Evolutionary conservation across 1,140 invertebrate species (phyloP).

Genomic region (Drosophila ercepeae): DNA sequence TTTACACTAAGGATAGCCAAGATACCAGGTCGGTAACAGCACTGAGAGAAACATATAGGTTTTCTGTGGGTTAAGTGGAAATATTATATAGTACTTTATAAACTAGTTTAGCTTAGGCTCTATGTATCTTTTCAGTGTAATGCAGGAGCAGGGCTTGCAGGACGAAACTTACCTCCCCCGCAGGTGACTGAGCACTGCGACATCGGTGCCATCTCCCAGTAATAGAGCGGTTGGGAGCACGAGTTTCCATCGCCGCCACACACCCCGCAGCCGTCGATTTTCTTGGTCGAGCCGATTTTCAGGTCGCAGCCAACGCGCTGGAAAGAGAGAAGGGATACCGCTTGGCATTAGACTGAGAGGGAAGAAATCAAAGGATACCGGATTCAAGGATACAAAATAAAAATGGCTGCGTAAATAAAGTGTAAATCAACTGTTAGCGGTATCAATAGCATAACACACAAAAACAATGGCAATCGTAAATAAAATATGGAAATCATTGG

Average conservation of each 20-base stretch:
- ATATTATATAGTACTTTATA: too few relatives aligned
- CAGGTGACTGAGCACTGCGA: constrained; percentile 94
- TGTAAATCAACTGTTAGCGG: constrained; percentile 78
- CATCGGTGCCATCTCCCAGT: constrained; percentile 92
- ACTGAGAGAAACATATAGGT: constrained; percentile 3
- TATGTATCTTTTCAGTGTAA: constrained; percentile 7
- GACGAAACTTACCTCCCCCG: constrained; percentile 91
- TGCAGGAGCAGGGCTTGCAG: neutral
- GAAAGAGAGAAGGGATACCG: constrained; percentile 59
- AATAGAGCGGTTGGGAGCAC: constrained; percentile 90
- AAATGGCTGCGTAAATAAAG: constrained; percentile 68
- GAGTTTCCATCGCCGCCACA: constrained; percentile 95
- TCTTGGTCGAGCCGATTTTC: constrained; percentile 92
- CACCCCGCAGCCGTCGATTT: constrained; percentile 94
- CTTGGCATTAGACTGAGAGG: constrained; percentile 1
- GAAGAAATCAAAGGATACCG: constrained; percentile 2
- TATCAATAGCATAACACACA: constrained; percentile 63
- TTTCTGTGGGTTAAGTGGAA: too few relatives aligned
- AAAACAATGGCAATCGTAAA: constrained; percentile 53
- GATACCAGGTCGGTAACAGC: constrained; percentile 2
- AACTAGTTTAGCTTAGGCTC: too few relatives aligned
- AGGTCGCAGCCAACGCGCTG: constrained; percentile 96
- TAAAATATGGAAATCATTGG: constrained; percentile 78
- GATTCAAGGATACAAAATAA: constrained; percentile 42
- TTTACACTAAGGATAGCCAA: constrained; percentile 62